Base-by-base conservation (phyloP, 2,888 invertebrate species). In the Lottia gigantea region DNA sequence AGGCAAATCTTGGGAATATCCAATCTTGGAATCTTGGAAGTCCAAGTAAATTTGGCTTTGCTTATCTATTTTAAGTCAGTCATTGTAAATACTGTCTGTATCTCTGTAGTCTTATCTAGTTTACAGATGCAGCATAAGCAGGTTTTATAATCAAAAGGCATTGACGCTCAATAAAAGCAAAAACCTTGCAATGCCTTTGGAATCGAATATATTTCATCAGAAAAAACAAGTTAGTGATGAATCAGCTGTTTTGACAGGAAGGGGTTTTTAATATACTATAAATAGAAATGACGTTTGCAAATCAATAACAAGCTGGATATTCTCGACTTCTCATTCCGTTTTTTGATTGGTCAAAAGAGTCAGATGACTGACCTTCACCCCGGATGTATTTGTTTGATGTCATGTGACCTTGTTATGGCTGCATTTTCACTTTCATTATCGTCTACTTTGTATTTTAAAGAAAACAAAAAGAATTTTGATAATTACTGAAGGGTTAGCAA, bases 301-400 rank as follows among this genome's bases (percentile, higher is more conserved):
- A 55, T 55, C 23, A 55, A 55, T 23, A 55, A 55, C 55, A 55
- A 55, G 8, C 55, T 55, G 55, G 55, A 23, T 23, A 55, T 12
- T 55, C 55, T 23, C 19, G 55, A 55, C 55, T 55, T 19, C 4
- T 12, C 11, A 55, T 12, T 12, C 23, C 11, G 19, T 55, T 14
- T 55, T 55, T 2, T 55, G 55, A 55, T 55, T 55, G 23, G 55
- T 23, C 12, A 12, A 55, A 23, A 23, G 19, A 11, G 55, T 14
- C 19, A 55, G 12, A 55, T 55, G 55, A 55, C 23, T 40, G 40
- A 40, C 40, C 40, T 40, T 40, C 40, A 40, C 40, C 40, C 40
- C 55, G 55, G 55, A 55, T 55, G 55, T 55, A 55, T 23, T 55
- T 19, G 19, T 19, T 14, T 55, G 55, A n/a, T 55, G 55, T 55